Evolutionary conservation across 2,888 invertebrate species (phyloP).

Genomic region (Microctonus aethiopoides): DNA sequence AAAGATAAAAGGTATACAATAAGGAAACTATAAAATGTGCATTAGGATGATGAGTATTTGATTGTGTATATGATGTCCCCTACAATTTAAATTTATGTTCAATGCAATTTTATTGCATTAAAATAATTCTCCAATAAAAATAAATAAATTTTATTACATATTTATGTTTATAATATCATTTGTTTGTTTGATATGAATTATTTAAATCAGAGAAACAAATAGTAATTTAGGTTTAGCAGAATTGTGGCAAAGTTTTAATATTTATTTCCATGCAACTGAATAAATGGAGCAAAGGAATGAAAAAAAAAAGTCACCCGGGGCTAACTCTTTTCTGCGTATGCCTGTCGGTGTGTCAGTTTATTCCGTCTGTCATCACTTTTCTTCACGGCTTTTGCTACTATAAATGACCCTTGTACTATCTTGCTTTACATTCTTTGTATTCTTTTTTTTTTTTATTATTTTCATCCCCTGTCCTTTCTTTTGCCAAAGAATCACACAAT

Average conservation of each 20-base stretch:
- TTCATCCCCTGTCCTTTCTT: no score
- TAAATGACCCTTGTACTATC: constrained; percentile 15
- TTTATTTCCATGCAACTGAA: background rate
- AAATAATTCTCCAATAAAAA: background rate
- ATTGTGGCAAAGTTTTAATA: background rate
- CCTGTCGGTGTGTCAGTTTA: background rate
- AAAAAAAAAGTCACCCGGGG: constrained; percentile 6
- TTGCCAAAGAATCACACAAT: no score
- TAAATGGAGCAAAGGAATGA: constrained; percentile 9
- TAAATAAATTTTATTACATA: background rate
- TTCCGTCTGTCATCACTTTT: no score
- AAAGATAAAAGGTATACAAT: background rate
- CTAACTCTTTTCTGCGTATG: background rate
- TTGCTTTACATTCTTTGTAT: background rate
- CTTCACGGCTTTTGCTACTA: background rate
- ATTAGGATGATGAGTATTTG: background rate
- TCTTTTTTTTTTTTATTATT: background rate
- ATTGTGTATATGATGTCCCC: background rate
- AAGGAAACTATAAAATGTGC: background rate
- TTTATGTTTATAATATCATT: background rate
- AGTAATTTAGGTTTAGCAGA: no score
- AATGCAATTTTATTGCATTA: background rate
- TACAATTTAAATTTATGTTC: background rate
- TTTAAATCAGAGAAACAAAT: no score
- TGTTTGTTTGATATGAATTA: no score